Conservation (phyloP, 2,113 vertebrate genomes). For the Pelvicachromis taeniatus region DNA sequence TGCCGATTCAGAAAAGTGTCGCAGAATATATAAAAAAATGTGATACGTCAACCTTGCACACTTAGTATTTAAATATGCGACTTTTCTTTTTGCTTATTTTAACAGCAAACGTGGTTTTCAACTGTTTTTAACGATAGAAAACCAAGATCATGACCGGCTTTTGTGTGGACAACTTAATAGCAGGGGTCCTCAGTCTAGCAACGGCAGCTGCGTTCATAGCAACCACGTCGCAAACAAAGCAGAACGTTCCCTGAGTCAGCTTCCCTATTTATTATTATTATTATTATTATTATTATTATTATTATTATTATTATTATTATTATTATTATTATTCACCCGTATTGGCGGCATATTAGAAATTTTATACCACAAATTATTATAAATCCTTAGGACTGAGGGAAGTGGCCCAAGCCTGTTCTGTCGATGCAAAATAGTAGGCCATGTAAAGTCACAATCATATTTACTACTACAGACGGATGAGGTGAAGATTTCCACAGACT, state of each 20-base stretch:
- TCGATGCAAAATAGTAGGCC: background rate
- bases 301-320: background rate
- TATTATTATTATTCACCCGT: background rate
- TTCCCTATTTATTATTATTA: background rate
- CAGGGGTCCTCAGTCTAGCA: conserved; percentile 48
- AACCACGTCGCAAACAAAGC: conserved; percentile 38
- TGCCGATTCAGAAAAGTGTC: conserved; percentile 24
- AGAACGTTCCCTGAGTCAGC: background rate
- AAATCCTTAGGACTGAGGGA: background rate
- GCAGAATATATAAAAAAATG: background rate
- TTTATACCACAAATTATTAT: background rate
- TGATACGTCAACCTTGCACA: fast-evolving
- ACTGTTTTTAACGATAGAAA: background rate
- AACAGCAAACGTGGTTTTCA: fast-evolving
- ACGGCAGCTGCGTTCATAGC: conserved; percentile 44
- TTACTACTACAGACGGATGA: background rate
- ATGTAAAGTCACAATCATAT: background rate
- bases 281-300: background rate
- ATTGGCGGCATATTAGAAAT: background rate
- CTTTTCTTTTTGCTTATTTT: fast-evolving
- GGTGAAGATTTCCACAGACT: background rate
- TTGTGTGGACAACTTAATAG: background rate
- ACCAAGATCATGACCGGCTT: background rate
- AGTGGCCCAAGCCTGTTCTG: background rate
- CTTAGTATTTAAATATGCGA: fast-evolving